Evolutionary conservation across 2,888 invertebrate genomes (phyloP).

Genomic region (Dynastes maya): DNA sequence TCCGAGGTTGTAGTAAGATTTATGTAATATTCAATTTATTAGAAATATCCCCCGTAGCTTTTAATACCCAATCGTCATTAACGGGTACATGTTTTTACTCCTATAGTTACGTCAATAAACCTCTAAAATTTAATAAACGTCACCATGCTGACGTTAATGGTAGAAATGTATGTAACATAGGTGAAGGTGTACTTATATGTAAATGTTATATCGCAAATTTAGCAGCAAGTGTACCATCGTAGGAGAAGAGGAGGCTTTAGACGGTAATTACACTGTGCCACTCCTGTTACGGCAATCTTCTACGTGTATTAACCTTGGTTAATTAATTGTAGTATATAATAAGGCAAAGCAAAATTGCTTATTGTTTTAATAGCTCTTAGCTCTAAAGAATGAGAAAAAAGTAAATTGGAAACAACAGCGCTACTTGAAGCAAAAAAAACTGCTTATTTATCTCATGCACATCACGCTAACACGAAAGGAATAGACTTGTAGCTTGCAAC

Average conservation of each 20-base stretch:
- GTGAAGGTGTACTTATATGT: too few species aligned
- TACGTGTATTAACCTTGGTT: slow-evolving; percentile 17
- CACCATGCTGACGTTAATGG: slow-evolving; percentile 14
- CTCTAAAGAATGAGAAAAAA: neutral
- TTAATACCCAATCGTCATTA: slow-evolving; percentile 25
- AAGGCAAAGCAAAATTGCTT: slow-evolving; percentile 12
- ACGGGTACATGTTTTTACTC: neutral
- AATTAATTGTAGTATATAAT: slow-evolving; percentile 12
- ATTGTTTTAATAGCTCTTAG: slow-evolving; percentile 21
- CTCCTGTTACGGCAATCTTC: slow-evolving; percentile 33
- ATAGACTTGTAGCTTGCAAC: neutral
- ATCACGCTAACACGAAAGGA: slow-evolving; percentile 29
- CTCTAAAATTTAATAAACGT: slow-evolving; percentile 16
- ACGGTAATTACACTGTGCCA: slow-evolving; percentile 28
- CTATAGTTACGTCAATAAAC: neutral
- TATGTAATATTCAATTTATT: slow-evolving; percentile 15
- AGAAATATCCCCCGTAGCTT: slow-evolving; percentile 4
- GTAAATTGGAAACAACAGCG: neutral
- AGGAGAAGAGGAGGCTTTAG: slow-evolving; percentile 1
- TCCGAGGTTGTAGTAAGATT: slow-evolving; percentile 2
- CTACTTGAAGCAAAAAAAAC: neutral
- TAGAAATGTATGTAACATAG: neutral
- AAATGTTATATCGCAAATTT: too few species aligned
- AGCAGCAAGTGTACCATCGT: neutral
- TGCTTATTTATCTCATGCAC: neutral